These are phyloP conservation scores for Telmatherina bonti DNA, from an alignment of 2,797 vertebrate species.

Conservation along the genomic window DNA sequence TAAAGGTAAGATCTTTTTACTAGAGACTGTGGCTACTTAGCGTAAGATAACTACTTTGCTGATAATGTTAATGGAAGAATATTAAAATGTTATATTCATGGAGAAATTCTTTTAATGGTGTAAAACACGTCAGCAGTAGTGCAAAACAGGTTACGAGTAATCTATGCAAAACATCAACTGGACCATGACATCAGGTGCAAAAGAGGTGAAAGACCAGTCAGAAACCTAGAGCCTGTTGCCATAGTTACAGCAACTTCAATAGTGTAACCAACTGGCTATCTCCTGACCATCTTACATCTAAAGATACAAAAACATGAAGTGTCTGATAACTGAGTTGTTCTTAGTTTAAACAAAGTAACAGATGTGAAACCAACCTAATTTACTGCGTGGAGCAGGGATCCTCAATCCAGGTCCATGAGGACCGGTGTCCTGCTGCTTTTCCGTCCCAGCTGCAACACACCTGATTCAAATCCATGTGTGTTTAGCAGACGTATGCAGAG, in stretches of 20 bases:
- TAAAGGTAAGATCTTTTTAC: neutral
- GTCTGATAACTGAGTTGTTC: constrained; percentile 13
- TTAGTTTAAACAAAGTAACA: neutral
- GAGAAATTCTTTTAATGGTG: neutral
- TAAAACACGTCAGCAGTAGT: neutral
- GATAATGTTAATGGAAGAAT: neutral
- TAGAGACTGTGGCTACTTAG: neutral
- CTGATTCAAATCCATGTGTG: no score
- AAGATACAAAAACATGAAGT: neutral
- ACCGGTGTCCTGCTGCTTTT: no score
- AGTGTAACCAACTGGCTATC: constrained; percentile 1
- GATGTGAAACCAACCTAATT: constrained; percentile 18
- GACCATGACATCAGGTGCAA: constrained; percentile 51
- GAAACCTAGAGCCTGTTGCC: constrained; percentile 69
- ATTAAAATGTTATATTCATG: neutral
- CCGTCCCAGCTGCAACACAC: no score
- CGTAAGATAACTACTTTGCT: neutral
- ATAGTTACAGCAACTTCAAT: constrained; percentile 64
- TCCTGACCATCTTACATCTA: neutral
- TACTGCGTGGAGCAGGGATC: no score
- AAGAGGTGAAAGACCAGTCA: constrained; percentile 45
- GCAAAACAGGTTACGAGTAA: neutral
- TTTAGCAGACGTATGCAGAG: no score
- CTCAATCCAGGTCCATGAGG: no score
- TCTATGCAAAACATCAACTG: constrained; percentile 25